Percentiles rank a stretch among this genome's conserved stretches.
Evolutionary conservation across 1,140 invertebrate species (phyloP).

Genomic region (Drepana arcuata): DNA sequence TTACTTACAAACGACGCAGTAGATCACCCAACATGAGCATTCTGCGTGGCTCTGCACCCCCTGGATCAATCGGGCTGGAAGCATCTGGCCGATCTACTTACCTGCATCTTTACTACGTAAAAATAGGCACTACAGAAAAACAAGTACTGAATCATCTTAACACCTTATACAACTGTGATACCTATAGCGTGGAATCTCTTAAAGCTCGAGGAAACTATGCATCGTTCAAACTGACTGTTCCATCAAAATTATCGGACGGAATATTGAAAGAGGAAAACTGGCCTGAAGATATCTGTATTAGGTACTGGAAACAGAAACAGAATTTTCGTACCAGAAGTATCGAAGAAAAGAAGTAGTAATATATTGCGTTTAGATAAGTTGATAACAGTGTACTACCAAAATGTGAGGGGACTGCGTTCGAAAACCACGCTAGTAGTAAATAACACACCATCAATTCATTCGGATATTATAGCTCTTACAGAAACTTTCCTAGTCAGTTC

Average conservation of each 20-base stretch:
- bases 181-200: not conserved
- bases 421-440: not conserved
- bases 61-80: no score
- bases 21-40: no score
- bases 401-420: conserved; percentile 3
- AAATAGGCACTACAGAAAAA: not conserved
- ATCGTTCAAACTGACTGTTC: conserved; percentile 1
- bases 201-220: conserved; percentile 5
- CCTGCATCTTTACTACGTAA: not conserved
- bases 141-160: not conserved
- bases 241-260: not conserved
- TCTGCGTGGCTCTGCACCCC: no score
- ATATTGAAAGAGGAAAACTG: conserved; percentile 3
- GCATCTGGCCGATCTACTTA: no score
- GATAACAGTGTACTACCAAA: conserved; percentile 1
- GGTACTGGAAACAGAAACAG: conserved; percentile 6
- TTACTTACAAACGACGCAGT: no score
- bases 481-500: conserved; percentile 8
- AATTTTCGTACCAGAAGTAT: not conserved
- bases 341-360: not conserved
- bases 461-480: not conserved
- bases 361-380: not conserved
- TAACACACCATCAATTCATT: not conserved
- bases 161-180: not conserved
- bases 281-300: conserved; percentile 6